Base-by-base conservation (phyloP, 2,113 vertebrate species). In the Lampris megalopsis region DNA sequence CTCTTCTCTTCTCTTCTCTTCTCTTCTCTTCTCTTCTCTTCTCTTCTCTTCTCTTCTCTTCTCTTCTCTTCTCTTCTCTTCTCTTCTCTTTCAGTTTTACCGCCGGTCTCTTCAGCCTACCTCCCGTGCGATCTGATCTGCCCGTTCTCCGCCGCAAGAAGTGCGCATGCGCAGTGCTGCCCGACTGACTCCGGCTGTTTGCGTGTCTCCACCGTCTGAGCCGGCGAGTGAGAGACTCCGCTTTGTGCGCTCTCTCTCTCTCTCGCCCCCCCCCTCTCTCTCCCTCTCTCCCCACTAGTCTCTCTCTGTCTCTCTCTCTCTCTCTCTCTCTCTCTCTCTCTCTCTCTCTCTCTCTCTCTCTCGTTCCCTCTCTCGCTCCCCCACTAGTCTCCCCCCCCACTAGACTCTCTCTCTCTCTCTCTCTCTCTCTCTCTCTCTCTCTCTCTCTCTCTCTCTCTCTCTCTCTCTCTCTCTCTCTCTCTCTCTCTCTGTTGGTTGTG, bases 261-360 rank as follows among this genome's bases (percentile, higher is more conserved):
- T 42, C 59, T n/a, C 61, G 35, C 38, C 49, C 60, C 43, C 53
- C 42, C 57, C 38, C 13, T 52, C 56, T 56, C 72, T 45, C 37
- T n/a, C 5, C 5, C 13, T 59, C 50, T 9, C 42, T 58, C 49
- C 48, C 43, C 56, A 4, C 24, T 24, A 24, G 24, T 24, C 24
- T 24, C 24, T 24, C 24, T 24, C 24, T 24, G n/a, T 59, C n/a
- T 63, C 49, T 59, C 67, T 24, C 38, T 45, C 7, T 7, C 43
- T 45, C 6, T 7, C 43, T 7, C 7, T 45, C 35, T 6, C 48
- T 48, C n/a, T 45, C 35, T 6, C 6, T 69, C 60, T 63, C 71
- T 64, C 73, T 40, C 43, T 80, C 77, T 71, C 80, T 9, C 70
- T 85, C 84, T 78, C 56, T 76, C 78, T 84, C 83, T 81, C 63